Evolutionary conservation across 2,888 invertebrate species (phyloP), one percentile per base, ranked within the genome.

Genomic region (Patella pellucida): DNA sequence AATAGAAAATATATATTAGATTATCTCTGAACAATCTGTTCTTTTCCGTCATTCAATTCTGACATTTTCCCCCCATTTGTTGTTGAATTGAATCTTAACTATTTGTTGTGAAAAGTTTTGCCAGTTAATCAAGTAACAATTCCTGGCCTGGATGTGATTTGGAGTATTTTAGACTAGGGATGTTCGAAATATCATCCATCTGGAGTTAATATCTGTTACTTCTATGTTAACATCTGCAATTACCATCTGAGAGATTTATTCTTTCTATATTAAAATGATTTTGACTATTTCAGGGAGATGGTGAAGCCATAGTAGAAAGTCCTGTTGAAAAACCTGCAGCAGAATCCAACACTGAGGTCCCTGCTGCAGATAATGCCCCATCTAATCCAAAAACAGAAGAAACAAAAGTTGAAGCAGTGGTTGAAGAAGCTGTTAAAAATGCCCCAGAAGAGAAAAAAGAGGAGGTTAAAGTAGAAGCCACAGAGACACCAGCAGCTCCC

Each of bases 401-500:
- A 62, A 71, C 71, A 3, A 71, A 75, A 73, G 75, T 72, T 52
- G 76, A 71, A 5, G 68, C 72, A 23, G 72, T 72, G 27, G 56
- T 69, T 19, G 62, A 68, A 79, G 75, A 52, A 72, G 76, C 62
- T n/a, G 79, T 76, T 41, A 76, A 77, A 52, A 78, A 76, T 51
- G 78, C 80, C 31, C 78, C 79, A 27, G 78, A 76, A 52, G 75
- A 76, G 41, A 73, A 76, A 14, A 69, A 56, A 19, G 68, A 68
- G 31, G 70, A 71, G 19, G 77, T 69, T 27, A 75, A 74, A 4
- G 72, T 73, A 41, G 79, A 76, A 68, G 68, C 78, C 19, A 77
- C 71, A 19, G 78, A 79, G 52, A 73, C 78, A 50, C 72, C 79
- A 62, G 79, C 76, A n/a, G 79, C 74, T 67, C 23, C 31, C 54